Evolutionary conservation across 2,113 vertebrate species (phyloP), one percentile per base, ranked within the genome.

Genomic region (Hippotragus niger): DNA sequence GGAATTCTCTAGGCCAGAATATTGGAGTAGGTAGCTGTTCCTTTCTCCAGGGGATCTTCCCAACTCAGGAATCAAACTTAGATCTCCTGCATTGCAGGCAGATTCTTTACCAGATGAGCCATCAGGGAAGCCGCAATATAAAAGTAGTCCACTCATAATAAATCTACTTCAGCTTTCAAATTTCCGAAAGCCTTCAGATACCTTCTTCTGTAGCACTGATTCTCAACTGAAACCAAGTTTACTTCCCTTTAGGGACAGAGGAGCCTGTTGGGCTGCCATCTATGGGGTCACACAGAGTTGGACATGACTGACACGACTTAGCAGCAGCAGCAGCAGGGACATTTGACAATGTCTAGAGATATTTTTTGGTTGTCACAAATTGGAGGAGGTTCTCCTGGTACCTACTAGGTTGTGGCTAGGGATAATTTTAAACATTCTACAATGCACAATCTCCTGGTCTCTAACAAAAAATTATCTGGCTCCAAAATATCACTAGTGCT

Each of bases 331-430:
- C 21, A 57, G 55, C 55, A 33, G 3, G n/a, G 52, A 55, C 36
- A 91, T 58, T 87, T 50, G 40, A 82, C 25, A 89, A 43, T 87
- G 4, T 57, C 36, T 71, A 80, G 64, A 94, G 45, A 94, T n/a
- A 82, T 74, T 89, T 94, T 81, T 81, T 89, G 9, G 12, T 74
- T 58, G 16, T 81, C 62, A 45, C 36, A 89, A 91, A 40, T 85
- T 91, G 50, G 27, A 36, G 21, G 36, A 91, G 40, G 12, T 83
- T 5, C 31, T 84, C 31, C 25, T 71, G 16, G 14, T 9, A 43
- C 47, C 2, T 40, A 71, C 43, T 67, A 19, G 4, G 2, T 85
- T 90, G 40, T 62, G 57, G 23, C 21, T 64, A 43, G 12, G 57
- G 16, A 74, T 43, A 57, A 4, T 27, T 33, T 36, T 45, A 50